Percentiles rank a stretch among this genome's conserved stretches.
Evolutionary conservation across 2,113 vertebrate species (phyloP).

Genomic region (Xenopus tropicalis): UCB_Xtro_10.0 CM004447.2:12495501-12496000

Average conservation of each 20-base stretch:
- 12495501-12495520: no score
- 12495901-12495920: neutral
- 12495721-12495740: neutral
- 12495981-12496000: neutral
- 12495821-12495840: conserved; percentile 2
- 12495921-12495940: neutral
- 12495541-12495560: no score
- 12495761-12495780: neutral
- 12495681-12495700: neutral
- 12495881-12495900: conserved; percentile 10
- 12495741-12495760: neutral
- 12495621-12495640: no score
- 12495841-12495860: neutral
- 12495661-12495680: no score
- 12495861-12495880: neutral
- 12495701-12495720: neutral
- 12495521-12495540: no score
- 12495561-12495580: no score
- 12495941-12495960: neutral
- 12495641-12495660: no score
- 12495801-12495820: neutral
- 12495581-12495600: no score
- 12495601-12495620: no score
- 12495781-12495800: conserved; percentile 1
- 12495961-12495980: neutral